Evolutionary conservation across 2,797 vertebrate species (phyloP), one percentile per base, ranked within the genome.

Genomic region (Rallus crepitans): DNA sequence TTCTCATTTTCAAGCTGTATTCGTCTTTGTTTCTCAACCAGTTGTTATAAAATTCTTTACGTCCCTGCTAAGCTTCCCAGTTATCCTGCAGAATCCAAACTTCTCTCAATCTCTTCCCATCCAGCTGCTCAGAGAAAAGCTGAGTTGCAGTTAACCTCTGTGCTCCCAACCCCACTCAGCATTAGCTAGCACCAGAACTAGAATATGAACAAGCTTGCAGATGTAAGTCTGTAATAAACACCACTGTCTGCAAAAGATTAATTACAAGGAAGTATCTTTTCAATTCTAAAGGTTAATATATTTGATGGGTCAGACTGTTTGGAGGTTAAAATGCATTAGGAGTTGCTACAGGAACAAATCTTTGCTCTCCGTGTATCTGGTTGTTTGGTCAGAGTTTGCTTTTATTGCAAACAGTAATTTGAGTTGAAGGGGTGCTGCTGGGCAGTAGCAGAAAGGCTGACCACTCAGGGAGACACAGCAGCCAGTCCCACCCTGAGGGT

Each of bases 101-200:
- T 88, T 87, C 47, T 83, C 71, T 86, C 77, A 63, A 0, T 55
- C 61, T 75, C 68, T 92, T 83, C 47, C 30, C 39, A 68, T 47
- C 48, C 81, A 94, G 86, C 28, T 89, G 70, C 71, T 93, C 75
- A 85, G 39, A 76, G 81, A 85, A 72, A 80, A 90, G 37, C n/a
- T 61, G 69, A 84, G 42, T 19, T 91, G 48, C 40, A 66, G 33
- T 84, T 92, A 88, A 91, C 48, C 57, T 86, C 59, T n/a, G 24
- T 53, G 35, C 35, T 94, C 48, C 21, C 53, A 45, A 69, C 35
- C 19, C 63, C 55, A 14, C 42, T 83, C 87, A 69, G 64, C 65
- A 81, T 66, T 39, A 73, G 57, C 72, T 61, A 87, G 27, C 60
- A 78, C 6, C 19, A 52, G 20, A 89, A 93, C 70, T 55, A 75